Evolutionary conservation across 2,797 vertebrate genomes (phyloP).

Genomic region (Pithecia hirsuta): DNA sequence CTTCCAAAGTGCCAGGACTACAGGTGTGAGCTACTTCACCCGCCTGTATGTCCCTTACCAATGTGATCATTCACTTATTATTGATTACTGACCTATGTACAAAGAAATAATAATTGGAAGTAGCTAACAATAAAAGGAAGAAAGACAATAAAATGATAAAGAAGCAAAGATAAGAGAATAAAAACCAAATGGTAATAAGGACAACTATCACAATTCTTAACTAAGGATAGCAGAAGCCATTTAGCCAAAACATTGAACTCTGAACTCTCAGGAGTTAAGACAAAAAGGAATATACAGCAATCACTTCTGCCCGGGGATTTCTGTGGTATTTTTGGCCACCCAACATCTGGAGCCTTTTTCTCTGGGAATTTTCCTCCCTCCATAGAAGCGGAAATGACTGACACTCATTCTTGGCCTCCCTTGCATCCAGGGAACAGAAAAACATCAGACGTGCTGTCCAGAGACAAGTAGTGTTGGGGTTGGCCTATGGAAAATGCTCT

Average conservation of each 20-base stretch:
- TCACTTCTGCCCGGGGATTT: neutral
- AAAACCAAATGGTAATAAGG: neutral
- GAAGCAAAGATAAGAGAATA: neutral
- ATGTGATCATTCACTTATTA: neutral
- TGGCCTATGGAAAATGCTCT: neutral
- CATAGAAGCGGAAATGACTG: neutral
- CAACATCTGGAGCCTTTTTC: neutral
- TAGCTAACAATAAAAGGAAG: neutral
- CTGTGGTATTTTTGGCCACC: neutral
- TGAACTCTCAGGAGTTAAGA: neutral
- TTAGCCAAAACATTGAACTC: neutral
- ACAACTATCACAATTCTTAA: neutral
- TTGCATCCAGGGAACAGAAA: neutral
- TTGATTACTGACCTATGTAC: neutral
- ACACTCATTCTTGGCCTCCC: neutral
- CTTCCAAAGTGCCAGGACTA: neutral
- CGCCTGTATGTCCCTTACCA: neutral
- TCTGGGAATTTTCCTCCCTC: neutral
- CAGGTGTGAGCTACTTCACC: neutral
- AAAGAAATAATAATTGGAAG: neutral
- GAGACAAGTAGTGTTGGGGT: neutral
- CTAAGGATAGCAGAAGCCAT: neutral
- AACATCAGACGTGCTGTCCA: neutral
- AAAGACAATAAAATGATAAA: neutral
- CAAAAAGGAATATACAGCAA: neutral